Conservation (phyloP, 2,797 vertebrate species). For the Dendrocincla fuliginosa region DNA sequence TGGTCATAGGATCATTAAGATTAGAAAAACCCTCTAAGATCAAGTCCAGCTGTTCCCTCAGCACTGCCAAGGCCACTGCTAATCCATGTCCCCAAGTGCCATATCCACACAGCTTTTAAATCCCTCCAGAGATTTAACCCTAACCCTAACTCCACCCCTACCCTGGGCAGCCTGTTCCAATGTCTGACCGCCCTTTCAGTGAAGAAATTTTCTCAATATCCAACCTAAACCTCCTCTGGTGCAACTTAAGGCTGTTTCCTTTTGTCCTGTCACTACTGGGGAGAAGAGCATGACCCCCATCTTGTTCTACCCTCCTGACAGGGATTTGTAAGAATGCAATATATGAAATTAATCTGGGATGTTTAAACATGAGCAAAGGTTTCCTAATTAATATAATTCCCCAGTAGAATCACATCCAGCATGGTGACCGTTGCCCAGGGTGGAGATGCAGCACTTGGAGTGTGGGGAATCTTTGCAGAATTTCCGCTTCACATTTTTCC, state of each 20-base stretch:
- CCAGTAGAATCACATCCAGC: accelerated
- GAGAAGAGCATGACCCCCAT: background rate
- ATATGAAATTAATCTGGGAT: accelerated
- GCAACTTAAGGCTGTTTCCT: background rate
- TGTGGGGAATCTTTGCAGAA: no score
- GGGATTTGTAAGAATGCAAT: background rate
- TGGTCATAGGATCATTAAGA: background rate
- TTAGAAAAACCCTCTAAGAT: background rate
- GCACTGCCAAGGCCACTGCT: background rate
- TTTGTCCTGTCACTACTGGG: background rate
- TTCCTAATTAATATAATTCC: no score
- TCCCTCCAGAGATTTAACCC: background rate
- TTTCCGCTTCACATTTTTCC: background rate
- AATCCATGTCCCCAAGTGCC: background rate
- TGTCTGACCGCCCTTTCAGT: background rate
- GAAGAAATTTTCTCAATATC: background rate
- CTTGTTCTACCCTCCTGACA: background rate
- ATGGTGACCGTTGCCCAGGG: background rate
- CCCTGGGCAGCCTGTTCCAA: background rate
- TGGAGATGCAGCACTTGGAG: background rate
- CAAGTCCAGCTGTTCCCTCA: background rate
- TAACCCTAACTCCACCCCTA: background rate
- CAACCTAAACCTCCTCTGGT: background rate
- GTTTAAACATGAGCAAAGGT: accelerated
- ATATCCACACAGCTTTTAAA: background rate